Evolutionary conservation across 2,888 invertebrate species (phyloP), one percentile per base, ranked within the genome.

Genomic region (Drosophila borealis): DNA sequence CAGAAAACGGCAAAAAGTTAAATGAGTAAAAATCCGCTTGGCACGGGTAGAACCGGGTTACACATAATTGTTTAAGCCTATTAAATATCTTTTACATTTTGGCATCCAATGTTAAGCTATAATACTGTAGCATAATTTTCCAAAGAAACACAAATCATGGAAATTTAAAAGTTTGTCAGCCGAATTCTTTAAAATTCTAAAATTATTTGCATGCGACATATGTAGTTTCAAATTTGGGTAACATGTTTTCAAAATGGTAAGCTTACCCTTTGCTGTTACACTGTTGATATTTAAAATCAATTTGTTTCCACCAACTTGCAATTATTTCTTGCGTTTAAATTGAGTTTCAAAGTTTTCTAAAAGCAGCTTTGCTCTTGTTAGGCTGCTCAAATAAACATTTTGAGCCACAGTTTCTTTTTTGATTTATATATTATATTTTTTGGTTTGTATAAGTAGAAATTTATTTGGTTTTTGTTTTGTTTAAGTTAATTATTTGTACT

Each of bases 371-470:
- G 13, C 13, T 13, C 4, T 36, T 36, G 36, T 6, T 39, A 8
- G 39, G 8, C 13, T 45, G n/a, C 9, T 45, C 14, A 10, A 3
- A 14, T 9, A 14, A 10, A 4, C 29, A 14, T 17, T 41, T 41
- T 19, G 14, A 1, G 9, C 9, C 41, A 9, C 9, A 17, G 5
- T 10, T 33, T 17, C 8, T 8, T 14, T 36, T 36, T 49, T 36
- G 2, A 21, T 36, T 36, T 50, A 11, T 19, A n/a, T 25, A 29
- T 2, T 2, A 50, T 36, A 36, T 19, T 13, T 0, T 36, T 36
- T 36, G 34, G 3, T 34, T 21, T 45, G 45, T 45, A 45, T 45
- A 45, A n/a, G n/a, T 45, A 45, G 17, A 17, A 17, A 19, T 19
- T 19, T 19, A 19, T 19, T 19, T 3, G 19, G 19, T 19, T 19